These are phyloP conservation scores for Drosophila kepulauana DNA, from an alignment of 1,140 invertebrate genomes.

Conservation along the genomic window DNA sequence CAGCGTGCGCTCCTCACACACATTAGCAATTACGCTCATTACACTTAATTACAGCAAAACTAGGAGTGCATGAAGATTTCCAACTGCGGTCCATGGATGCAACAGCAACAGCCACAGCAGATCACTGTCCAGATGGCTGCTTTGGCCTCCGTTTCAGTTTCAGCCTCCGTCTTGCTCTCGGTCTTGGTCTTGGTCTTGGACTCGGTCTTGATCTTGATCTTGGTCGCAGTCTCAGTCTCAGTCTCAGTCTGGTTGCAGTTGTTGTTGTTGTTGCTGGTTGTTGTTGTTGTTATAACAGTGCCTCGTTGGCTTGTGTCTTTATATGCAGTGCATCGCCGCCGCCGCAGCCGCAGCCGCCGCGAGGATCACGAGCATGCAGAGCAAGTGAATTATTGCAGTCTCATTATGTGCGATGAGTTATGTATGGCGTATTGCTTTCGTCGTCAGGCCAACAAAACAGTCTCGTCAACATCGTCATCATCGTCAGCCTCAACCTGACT, in stretches of 20 bases:
- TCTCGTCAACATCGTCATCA: constrained; percentile 70
- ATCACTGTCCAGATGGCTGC: constrained; percentile 9
- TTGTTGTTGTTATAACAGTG: constrained; percentile 58
- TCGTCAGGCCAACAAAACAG: constrained; percentile 64
- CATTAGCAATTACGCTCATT: constrained; percentile 85
- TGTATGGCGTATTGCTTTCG: constrained; percentile 85
- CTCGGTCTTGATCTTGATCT: constrained; percentile 27
- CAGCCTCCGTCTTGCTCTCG: constrained; percentile 23
- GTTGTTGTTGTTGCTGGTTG: constrained; percentile 36
- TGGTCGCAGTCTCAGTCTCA: not conserved
- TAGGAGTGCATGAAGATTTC: constrained; percentile 84
- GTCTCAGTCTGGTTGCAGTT: constrained; percentile 15
- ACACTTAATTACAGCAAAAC: constrained; percentile 84
- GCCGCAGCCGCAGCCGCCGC: constrained; percentile 32
- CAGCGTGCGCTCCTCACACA: constrained; percentile 69
- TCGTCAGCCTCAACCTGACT: constrained; percentile 17
- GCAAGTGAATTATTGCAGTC: constrained; percentile 85
- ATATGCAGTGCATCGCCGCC: constrained; percentile 30
- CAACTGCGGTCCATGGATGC: constrained; percentile 59
- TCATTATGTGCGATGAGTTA: constrained; percentile 85
- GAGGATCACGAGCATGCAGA: constrained; percentile 75
- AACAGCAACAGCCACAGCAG: constrained; percentile 19
- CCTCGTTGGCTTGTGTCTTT: constrained; percentile 59
- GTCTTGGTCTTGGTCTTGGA: not conserved
- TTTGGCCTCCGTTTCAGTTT: constrained; percentile 29